These are phyloP conservation scores for Amblyjoppa proteus DNA, from an alignment of 2,888 invertebrate genomes.

Conservation along the genomic window DNA sequence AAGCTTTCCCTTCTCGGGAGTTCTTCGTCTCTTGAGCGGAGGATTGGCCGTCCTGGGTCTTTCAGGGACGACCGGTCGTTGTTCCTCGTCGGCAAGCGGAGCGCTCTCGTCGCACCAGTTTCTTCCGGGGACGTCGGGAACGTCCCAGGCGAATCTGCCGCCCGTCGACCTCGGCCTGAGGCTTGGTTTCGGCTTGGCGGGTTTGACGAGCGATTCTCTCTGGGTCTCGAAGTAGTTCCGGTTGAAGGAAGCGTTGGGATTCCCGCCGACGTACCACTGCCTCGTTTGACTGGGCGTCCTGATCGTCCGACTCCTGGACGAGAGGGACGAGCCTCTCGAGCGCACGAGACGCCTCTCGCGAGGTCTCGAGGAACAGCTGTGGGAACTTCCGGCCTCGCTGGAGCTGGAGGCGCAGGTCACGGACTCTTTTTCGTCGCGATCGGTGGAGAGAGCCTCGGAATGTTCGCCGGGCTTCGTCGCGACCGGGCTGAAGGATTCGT, in stretches of 20 bases:
- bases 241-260: slow-evolving; percentile 62
- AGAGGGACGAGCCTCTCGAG: slow-evolving; percentile 70
- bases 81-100: neutral
- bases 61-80: neutral
- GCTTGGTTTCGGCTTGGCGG: slow-evolving; percentile 41
- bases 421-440: slow-evolving; percentile 64
- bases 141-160: slow-evolving; percentile 68
- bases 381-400: slow-evolving; percentile 71
- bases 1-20: slow-evolving; percentile 53
- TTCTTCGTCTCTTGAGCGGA: slow-evolving; percentile 16
- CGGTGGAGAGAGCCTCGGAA: slow-evolving; percentile 58
- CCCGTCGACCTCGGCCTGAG: slow-evolving; percentile 65
- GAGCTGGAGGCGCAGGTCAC: slow-evolving; percentile 71
- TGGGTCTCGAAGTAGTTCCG: slow-evolving; percentile 45
- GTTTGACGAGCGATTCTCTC: slow-evolving; percentile 14
- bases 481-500: slow-evolving; percentile 47
- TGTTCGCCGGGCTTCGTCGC: slow-evolving; percentile 12
- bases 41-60: slow-evolving; percentile 54
- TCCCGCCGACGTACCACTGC: slow-evolving; percentile 54
- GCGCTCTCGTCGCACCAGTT: slow-evolving; percentile 31
- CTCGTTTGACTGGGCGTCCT: slow-evolving; percentile 44
- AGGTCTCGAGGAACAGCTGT: slow-evolving; percentile 67
- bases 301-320: slow-evolving; percentile 57
- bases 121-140: slow-evolving; percentile 59
- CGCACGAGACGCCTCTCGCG: slow-evolving; percentile 58